Percentiles rank a stretch among this genome's conserved stretches.
Conservation (phyloP, 2,113 vertebrate species). For the Tauraco erythrolophus region DNA sequence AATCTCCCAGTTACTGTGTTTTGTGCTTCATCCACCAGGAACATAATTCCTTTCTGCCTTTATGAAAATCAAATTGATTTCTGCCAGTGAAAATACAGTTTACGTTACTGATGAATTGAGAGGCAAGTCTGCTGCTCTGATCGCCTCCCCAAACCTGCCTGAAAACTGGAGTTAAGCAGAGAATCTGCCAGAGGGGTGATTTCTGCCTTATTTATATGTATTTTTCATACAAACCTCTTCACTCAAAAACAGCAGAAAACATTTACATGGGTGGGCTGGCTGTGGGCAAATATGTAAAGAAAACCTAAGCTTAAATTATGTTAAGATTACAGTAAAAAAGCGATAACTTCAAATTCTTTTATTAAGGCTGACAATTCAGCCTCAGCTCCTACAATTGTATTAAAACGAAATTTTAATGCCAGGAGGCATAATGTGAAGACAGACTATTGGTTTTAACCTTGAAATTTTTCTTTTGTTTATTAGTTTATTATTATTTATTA, state of each 20-base stretch:
- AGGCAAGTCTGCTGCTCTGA: neutral
- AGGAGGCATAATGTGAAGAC: neutral
- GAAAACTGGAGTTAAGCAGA: slow-evolving; percentile 5
- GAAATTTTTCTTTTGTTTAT: neutral
- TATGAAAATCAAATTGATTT: slow-evolving; percentile 31
- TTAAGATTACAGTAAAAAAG: slow-evolving; percentile 3
- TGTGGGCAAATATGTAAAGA: slow-evolving; percentile 17
- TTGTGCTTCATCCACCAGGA: neutral
- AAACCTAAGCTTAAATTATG: slow-evolving; percentile 15
- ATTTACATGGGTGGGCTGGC: neutral
- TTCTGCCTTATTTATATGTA: neutral
- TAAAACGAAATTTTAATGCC: slow-evolving; percentile 14
- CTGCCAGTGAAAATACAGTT: neutral
- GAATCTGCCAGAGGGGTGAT: neutral
- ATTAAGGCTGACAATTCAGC: neutral
- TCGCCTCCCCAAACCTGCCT: neutral
- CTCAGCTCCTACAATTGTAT: neutral
- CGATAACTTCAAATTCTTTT: slow-evolving; percentile 3
- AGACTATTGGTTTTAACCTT: neutral
- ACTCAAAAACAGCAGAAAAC: neutral
- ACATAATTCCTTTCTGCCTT: neutral
- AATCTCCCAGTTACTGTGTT: neutral
- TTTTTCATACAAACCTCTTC: neutral
- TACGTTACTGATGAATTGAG: neutral
- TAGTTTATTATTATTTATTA: slow-evolving; percentile 19